Percentiles rank a stretch among this genome's conserved stretches.
These are phyloP conservation scores for Fragum sueziense DNA, from an alignment of 2,888 invertebrate genomes.

Conservation along the genomic window DNA sequence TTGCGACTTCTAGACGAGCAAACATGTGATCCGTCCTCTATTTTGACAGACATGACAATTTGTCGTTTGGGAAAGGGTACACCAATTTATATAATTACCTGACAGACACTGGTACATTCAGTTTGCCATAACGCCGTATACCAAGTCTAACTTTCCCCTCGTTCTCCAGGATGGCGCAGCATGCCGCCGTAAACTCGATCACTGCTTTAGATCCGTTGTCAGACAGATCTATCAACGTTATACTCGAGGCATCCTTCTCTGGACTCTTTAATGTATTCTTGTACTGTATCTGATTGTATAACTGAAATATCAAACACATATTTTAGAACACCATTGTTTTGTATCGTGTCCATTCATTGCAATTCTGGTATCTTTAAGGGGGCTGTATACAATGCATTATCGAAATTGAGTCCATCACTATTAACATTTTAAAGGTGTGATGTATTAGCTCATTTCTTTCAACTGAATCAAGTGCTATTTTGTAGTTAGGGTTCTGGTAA, in stretches of 20 bases:
- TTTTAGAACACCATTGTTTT: slow-evolving; percentile 81
- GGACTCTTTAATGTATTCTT: slow-evolving; percentile 16
- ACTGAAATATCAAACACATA: slow-evolving; percentile 81
- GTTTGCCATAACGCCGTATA: slow-evolving; percentile 84
- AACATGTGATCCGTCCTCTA: neutral
- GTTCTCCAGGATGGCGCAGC: slow-evolving; percentile 85
- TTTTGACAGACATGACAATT: too few species aligned
- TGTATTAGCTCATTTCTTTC: too few species aligned
- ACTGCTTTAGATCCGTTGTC: slow-evolving; percentile 83
- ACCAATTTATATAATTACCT: slow-evolving; percentile 75
- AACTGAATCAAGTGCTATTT: too few species aligned
- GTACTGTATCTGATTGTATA: slow-evolving; percentile 37
- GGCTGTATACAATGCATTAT: too few species aligned
- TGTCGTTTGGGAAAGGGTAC: too few species aligned
- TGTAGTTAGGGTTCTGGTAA: too few species aligned
- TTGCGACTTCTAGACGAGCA: too few species aligned
- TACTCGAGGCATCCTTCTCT: slow-evolving; percentile 35
- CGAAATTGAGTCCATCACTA: slow-evolving; percentile 84
- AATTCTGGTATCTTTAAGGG: too few species aligned
- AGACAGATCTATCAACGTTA: slow-evolving; percentile 67
- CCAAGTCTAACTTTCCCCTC: slow-evolving; percentile 83
- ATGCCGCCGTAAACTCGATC: slow-evolving; percentile 85
- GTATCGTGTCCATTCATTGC: too few species aligned
- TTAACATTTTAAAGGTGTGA: slow-evolving; percentile 67
- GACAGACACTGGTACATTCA: slow-evolving; percentile 82